Conservation (phyloP, 35 echinoderm and acorn worm genomes). For the Heliocidaris tuberculata region DNA sequence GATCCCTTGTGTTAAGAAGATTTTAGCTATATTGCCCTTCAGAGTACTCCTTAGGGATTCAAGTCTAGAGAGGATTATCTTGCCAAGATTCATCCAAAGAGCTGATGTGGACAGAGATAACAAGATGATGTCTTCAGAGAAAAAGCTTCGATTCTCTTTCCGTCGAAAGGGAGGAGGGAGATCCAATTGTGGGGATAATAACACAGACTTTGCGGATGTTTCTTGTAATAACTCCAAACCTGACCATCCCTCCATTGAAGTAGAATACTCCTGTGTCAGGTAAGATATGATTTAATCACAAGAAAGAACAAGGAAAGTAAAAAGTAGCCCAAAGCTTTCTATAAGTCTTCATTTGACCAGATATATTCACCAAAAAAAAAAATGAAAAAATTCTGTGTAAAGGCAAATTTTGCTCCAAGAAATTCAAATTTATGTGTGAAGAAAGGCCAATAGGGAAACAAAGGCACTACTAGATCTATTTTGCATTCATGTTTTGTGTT, state of each 20-base stretch:
- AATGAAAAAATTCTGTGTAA: neutral
- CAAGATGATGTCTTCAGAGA: slow-evolving; percentile 46
- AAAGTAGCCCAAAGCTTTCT: no score
- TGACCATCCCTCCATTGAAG: neutral
- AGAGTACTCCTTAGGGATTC: neutral
- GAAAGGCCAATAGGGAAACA: neutral
- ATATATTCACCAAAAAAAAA: no score
- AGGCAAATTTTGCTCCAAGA: neutral
- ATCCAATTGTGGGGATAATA: slow-evolving; percentile 39
- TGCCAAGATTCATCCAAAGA: neutral
- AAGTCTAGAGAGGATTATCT: neutral
- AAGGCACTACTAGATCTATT: neutral
- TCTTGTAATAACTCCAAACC: slow-evolving; percentile 32
- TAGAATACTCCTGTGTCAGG: slow-evolving; percentile 17
- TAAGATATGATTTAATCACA: slow-evolving; percentile 4
- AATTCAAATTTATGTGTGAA: neutral
- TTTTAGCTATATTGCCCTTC: neutral
- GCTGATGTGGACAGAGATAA: neutral
- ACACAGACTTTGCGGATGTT: slow-evolving; percentile 25
- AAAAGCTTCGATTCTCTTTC: slow-evolving; percentile 45
- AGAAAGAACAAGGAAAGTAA: neutral
- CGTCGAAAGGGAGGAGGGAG: slow-evolving; percentile 39
- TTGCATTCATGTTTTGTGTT: no score
- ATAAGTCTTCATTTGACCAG: no score
- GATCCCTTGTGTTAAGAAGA: neutral